These are phyloP conservation scores for Tyrannus savana DNA, from an alignment of 2,113 vertebrate species.

Conservation along the genomic window DNA sequence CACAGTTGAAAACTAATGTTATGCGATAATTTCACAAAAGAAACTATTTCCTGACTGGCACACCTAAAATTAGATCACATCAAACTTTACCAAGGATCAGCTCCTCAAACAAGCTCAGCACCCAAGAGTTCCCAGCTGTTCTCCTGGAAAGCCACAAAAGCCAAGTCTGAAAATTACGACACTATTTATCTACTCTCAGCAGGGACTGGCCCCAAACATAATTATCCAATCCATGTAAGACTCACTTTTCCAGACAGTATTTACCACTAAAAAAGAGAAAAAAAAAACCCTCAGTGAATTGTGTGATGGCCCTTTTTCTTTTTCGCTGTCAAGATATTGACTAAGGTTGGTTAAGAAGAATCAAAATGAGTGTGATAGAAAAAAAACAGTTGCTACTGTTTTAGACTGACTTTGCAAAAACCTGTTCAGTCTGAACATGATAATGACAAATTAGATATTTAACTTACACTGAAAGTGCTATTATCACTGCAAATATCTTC, in stretches of 20 bases:
- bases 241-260: neutral
- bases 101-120: neutral
- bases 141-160: neutral
- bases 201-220: neutral
- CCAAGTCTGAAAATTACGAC: neutral
- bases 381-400: neutral
- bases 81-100: neutral
- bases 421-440: neutral
- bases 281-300: neutral
- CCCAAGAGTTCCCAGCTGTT: neutral
- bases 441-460: neutral
- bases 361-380: neutral
- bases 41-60: neutral
- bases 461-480: neutral
- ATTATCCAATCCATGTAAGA: neutral
- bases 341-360: neutral
- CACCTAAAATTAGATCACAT: neutral
- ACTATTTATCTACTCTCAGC: neutral
- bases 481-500: neutral
- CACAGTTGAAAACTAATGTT: neutral
- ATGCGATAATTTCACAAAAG: neutral
- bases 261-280: neutral
- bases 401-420: neutral
- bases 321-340: neutral
- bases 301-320: neutral